Evolutionary conservation across 2,888 invertebrate species (phyloP).

Genomic region (Meandrusa payeni): DNA sequence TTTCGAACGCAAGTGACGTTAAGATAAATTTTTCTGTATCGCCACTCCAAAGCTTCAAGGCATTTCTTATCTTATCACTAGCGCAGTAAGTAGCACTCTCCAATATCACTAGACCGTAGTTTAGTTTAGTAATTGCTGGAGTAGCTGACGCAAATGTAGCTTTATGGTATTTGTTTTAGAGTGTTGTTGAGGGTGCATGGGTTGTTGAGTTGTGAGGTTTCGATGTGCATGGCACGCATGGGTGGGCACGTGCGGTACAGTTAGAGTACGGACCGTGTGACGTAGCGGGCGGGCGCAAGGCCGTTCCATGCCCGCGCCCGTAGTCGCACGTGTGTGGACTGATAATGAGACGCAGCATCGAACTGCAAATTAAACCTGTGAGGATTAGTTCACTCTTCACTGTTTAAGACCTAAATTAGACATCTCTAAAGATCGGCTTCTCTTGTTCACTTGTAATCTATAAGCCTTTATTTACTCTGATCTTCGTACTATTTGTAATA

Average conservation of each 20-base stretch:
- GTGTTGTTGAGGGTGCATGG: constrained; percentile 2
- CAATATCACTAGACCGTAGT: neutral
- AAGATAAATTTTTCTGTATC: constrained; percentile 12
- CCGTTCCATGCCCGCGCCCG: constrained; percentile 15
- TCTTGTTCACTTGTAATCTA: too few species aligned
- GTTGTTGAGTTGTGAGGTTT: neutral
- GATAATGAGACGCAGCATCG: constrained; percentile 17
- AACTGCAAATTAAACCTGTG: too few species aligned
- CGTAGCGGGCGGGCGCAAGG: constrained; percentile 20
- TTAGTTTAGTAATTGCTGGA: neutral
- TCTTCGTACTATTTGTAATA: too few species aligned
- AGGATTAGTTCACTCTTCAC: too few species aligned
- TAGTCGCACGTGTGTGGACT: constrained; percentile 16
- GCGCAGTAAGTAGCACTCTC: constrained; percentile 1
- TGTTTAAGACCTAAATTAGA: too few species aligned
- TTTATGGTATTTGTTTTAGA: neutral
- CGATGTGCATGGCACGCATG: constrained; percentile 7
- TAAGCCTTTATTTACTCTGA: too few species aligned
- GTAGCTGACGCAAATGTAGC: neutral
- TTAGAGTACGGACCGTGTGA: constrained; percentile 25
- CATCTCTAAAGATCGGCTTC: too few species aligned
- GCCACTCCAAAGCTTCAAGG: neutral
- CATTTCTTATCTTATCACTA: constrained; percentile 19
- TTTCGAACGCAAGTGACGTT: constrained; percentile 13
- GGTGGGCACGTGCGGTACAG: constrained; percentile 30